Base-by-base conservation (phyloP, 2,797 vertebrate species). In the Artibeus jamaicensis region DNA sequence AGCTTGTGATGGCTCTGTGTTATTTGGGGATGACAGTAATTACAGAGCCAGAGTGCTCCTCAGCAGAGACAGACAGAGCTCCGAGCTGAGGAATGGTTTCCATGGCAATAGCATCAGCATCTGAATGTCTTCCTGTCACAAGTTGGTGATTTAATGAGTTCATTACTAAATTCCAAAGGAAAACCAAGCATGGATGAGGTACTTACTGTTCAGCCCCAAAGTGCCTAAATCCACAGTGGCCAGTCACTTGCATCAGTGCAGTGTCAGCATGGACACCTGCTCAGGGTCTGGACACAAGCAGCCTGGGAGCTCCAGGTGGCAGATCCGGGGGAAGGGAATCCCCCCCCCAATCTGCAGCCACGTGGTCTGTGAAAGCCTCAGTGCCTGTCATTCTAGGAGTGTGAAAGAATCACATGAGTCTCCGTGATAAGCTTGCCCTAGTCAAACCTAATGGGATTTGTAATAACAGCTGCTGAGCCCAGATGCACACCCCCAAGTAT, bases 21-120 rank as follows among this genome's bases (percentile, higher is more conserved):
- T 94, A 73, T 89, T 90, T 82, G 89, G 85, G 85, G 94, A 85
- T 93, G 97, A 82, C 93, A 79, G 95, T 95, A 87, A 96, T 97
- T 96, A 95, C 2, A 86, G 98, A 96, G 97, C 97, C 68, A 24
- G 87, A 21, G 12, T 92, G 95, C 97, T 98, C 77, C 87, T 83
- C 57, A 3, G 93, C 82, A 78, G 86, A 96, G 94, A 89, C 93
- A 91, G 88, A 96, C 96, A 93, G 95, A 93, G 94, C 97, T 97
- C 39, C 0, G 34, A 90, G 95, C 46, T 10, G 96, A 97, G 95
- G 42, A 62, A 50, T n/a, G 24, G 98, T 99, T 98, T 73, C 98
- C 98, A 98, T 98, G 98, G 98, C 97, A 98, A 98, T 98, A 86
- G 86, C 97, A 98, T 98, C 98, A 98, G 97, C 98, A 98, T 98